A percentile compares a stretch with the other conserved stretches of the same genome.
Evolutionary conservation across 92 coral and sea anemone genomes (phyloP).

Genomic region (Umimayanthus chanpuru): DNA sequence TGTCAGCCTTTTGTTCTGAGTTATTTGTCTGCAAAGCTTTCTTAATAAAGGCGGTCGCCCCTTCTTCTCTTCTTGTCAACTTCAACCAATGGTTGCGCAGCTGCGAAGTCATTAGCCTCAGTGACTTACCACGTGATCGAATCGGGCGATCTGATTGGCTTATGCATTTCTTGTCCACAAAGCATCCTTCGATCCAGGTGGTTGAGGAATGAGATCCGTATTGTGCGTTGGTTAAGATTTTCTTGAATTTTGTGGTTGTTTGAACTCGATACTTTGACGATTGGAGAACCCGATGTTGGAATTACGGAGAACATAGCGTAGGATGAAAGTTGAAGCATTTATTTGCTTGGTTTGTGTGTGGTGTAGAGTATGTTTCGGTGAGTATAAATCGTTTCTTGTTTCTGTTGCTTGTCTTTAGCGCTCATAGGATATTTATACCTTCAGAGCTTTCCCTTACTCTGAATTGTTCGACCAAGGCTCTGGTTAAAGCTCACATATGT

Average conservation of each 20-base stretch:
- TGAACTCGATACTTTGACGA: constrained; percentile 9
- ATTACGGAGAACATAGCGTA: constrained; percentile 73
- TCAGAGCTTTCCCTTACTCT: background rate
- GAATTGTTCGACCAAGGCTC: background rate
- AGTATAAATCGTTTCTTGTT: constrained; percentile 35
- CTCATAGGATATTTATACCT: constrained; percentile 29
- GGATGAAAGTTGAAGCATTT: constrained; percentile 78
- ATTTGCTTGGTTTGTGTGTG: constrained; percentile 71
- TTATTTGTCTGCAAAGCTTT: constrained; percentile 32
- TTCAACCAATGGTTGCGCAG: constrained; percentile 31
- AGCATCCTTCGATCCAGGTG: constrained; percentile 49
- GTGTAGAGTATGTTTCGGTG: constrained; percentile 67
- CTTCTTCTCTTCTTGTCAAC: constrained; percentile 30
- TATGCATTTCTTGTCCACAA: constrained; percentile 34
- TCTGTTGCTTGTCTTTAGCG: constrained; percentile 10
- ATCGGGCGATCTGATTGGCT: constrained; percentile 13
- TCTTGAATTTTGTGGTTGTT: constrained; percentile 36
- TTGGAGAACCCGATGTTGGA: constrained; percentile 59
- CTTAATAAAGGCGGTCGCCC: constrained; percentile 34
- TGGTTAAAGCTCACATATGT: background rate
- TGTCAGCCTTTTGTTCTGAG: constrained; percentile 36
- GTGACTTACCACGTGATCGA: constrained; percentile 12
- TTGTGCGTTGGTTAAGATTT: constrained; percentile 43
- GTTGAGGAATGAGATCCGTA: constrained; percentile 41
- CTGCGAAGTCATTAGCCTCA: constrained; percentile 4